Conservation (phyloP, 2,797 vertebrate species). For the Gymnoscopelus braueri region DNA sequence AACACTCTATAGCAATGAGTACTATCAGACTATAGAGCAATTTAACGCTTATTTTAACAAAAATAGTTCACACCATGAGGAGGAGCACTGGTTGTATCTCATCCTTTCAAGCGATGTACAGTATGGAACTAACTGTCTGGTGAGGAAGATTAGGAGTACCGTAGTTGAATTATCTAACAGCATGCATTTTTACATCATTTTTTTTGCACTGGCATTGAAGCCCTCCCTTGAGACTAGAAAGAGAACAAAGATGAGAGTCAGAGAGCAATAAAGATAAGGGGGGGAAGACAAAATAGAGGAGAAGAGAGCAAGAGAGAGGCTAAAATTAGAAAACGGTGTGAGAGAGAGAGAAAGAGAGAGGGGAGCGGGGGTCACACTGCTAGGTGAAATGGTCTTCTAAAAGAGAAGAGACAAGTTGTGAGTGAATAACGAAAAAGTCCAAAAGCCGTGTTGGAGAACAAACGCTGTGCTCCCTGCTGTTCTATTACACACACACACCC, state of each 20-base stretch:
- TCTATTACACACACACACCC: constrained; percentile 57
- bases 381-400: constrained; percentile 48
- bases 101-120: background rate
- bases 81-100: constrained; percentile 11
- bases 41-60: too few species aligned
- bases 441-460: constrained; percentile 78
- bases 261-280: background rate
- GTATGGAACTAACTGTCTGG: constrained; percentile 11
- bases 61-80: constrained; percentile 3
- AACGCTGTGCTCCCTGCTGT: constrained; percentile 66
- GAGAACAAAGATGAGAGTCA: constrained; percentile 14
- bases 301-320: background rate
- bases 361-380: constrained; percentile 35
- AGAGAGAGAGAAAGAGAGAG: constrained; percentile 10
- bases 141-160: background rate
- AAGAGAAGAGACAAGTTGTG: constrained; percentile 55
- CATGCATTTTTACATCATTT: background rate
- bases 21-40: too few species aligned
- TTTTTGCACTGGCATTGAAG: background rate
- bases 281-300: background rate
- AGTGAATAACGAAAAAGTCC: constrained; percentile 72
- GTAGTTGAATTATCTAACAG: background rate
- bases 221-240: constrained; percentile 3
- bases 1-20: too few species aligned
- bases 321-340: too few species aligned